Evolutionary conservation across 2,888 invertebrate genomes (phyloP).

Genomic region (Protophormia terraenovae): DNA sequence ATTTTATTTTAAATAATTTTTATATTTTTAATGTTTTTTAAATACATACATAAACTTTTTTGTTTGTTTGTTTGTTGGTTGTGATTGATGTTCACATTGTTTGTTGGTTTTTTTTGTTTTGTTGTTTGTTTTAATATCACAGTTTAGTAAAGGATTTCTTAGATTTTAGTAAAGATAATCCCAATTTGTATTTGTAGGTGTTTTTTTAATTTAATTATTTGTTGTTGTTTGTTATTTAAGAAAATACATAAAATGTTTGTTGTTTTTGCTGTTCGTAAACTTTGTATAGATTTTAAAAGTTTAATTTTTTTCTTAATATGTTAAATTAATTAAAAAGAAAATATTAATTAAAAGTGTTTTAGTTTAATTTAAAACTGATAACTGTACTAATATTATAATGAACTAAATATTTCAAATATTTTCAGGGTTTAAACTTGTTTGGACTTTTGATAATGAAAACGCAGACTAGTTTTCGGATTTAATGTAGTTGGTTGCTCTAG

Average conservation of each 20-base stretch:
- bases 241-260: slow-evolving; percentile 58
- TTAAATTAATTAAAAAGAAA: slow-evolving; percentile 2
- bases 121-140: slow-evolving; percentile 67
- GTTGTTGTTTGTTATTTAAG: slow-evolving; percentile 50
- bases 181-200: slow-evolving; percentile 67
- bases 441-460: too few species aligned
- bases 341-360: slow-evolving; percentile 36
- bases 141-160: slow-evolving; percentile 66
- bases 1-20: slow-evolving; percentile 38
- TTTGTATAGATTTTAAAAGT: slow-evolving; percentile 2
- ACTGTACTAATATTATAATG: too few species aligned
- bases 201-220: slow-evolving; percentile 44
- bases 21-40: slow-evolving; percentile 36
- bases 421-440: too few species aligned
- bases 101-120: slow-evolving; percentile 58
- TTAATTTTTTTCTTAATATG: not conserved
- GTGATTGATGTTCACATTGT: slow-evolving; percentile 67
- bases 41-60: slow-evolving; percentile 64
- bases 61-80: slow-evolving; percentile 44
- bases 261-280: slow-evolving; percentile 42
- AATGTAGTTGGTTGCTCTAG: too few species aligned
- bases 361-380: not conserved
- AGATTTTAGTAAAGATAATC: slow-evolving; percentile 63
- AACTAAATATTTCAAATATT: too few species aligned
- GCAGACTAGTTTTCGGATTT: too few species aligned